Base-by-base conservation (phyloP, 2,888 invertebrate genomes). In the Agrochola lota region DNA sequence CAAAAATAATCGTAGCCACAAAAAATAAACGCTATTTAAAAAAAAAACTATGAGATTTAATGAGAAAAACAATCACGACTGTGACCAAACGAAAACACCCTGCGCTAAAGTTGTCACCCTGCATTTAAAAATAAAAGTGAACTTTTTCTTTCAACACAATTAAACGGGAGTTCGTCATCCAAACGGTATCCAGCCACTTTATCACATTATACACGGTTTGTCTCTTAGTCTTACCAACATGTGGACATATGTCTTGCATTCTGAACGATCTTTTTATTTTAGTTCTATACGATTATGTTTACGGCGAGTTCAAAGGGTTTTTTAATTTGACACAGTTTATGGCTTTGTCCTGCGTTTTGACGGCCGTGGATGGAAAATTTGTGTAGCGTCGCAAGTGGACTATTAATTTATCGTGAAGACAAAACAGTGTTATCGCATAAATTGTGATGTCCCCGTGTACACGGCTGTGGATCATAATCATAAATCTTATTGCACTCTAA, bases 251-350 rank as follows among this genome's bases (percentile, higher is more conserved):
- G 96, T 95, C 95, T 92, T 92, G 92, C 91, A 94, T 94, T 94
- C 91, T 88, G 90, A 93, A 93, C 92, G 90, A 89, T 91, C 91
- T 92, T 95, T 95, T 95, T 96, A 95, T 95, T 95, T 94, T 93
- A 89, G 92, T 93, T 92, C 93, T 89, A 93, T 91, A 83, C 78
- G 93, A 94, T 94, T 93, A 94, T 93, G 93, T 94, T 92, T 91
- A 93, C 95, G 95, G 95, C 91, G 82, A 91, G 93, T 93, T 96
- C 95, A 95, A 96, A 96, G 94, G 93, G 93, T 92, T 95, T 95
- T 94, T 94, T 94, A 95, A 95, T 96, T 95, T 95, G 95, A 95
- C 95, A 95, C 95, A 95, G 91, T 96, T 95, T 95, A 95, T 94
- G 91, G 93, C 91, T 92, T 91, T 92, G 93, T 93, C 90, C 89